phyloP scores from a whole-genome alignment of 2,888 invertebrate species.

The Caenorhabditis japonica region DNA sequence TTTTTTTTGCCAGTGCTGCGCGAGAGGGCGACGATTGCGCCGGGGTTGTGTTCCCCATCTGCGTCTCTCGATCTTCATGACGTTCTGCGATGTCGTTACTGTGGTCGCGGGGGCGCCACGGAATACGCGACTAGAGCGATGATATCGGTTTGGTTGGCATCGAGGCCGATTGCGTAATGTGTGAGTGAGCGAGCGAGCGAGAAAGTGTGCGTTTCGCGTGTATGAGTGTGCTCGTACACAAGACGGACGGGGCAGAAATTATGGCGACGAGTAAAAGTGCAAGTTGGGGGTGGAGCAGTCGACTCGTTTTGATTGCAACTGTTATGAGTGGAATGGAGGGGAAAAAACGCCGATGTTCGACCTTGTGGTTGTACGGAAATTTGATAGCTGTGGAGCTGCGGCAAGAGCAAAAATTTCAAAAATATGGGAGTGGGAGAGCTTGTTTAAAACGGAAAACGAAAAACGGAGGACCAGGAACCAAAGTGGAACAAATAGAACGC shows the following conservation, averaged over 20 bases:
- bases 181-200: slow-evolving; percentile 10
- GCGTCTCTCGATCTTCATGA: too few relatives aligned
- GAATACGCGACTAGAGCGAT: slow-evolving; percentile 14
- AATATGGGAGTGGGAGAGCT: neutral
- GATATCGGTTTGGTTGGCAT: slow-evolving; percentile 27
- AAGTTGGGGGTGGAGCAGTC: slow-evolving; percentile 15
- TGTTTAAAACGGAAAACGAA: too few relatives aligned
- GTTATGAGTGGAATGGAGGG: neutral
- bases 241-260: neutral
- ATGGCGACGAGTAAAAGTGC: slow-evolving; percentile 25
- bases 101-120: slow-evolving; percentile 9
- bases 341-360: slow-evolving; percentile 1
- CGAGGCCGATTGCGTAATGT: slow-evolving; percentile 20
- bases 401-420: neutral
- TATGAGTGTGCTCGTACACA: slow-evolving; percentile 23
- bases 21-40: too few relatives aligned
- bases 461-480: slow-evolving; percentile 1
- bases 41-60: too few relatives aligned
- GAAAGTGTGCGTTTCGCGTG: slow-evolving; percentile 2
- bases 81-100: neutral
- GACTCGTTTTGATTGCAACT: neutral
- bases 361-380: slow-evolving; percentile 1
- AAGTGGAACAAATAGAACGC: neutral
- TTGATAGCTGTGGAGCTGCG: neutral
- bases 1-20: too few relatives aligned